phyloP scores from a whole-genome alignment of 2,888 invertebrate genomes.

The Melolontha melolontha region DNA sequence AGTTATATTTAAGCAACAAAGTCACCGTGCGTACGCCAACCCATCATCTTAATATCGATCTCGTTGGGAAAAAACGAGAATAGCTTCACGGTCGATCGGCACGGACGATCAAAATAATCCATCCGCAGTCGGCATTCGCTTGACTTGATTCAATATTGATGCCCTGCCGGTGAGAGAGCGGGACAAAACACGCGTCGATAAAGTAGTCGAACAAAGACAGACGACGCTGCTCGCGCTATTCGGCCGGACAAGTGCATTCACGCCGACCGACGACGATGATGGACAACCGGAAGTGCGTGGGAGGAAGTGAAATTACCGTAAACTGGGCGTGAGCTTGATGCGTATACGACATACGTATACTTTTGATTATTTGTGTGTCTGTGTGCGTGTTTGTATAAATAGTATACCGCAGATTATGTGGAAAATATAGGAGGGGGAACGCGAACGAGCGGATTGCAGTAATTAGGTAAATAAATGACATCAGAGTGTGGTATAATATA shows the following conservation, averaged over 20 bases:
- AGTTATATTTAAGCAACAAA: too few species aligned
- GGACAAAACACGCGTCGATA: too few species aligned
- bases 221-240: slow-evolving; percentile 5
- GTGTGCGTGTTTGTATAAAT: slow-evolving; percentile 28
- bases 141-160: too few species aligned
- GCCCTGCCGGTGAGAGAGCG: too few species aligned
- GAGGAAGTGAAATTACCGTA: slow-evolving; percentile 55
- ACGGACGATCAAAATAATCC: too few species aligned
- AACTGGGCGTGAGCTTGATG: slow-evolving; percentile 46
- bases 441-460: slow-evolving; percentile 6
- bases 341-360: slow-evolving; percentile 11
- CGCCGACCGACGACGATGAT: slow-evolving; percentile 40
- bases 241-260: slow-evolving; percentile 46
- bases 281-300: slow-evolving; percentile 53
- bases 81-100: too few species aligned
- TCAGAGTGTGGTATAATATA: background rate
- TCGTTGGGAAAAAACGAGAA: too few species aligned
- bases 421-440: slow-evolving; percentile 7
- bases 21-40: too few species aligned
- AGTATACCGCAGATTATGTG: slow-evolving; percentile 18
- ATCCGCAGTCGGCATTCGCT: too few species aligned
- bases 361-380: slow-evolving; percentile 26
- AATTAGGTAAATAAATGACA: slow-evolving; percentile 40
- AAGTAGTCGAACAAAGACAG: too few species aligned
- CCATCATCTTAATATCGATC: too few species aligned